A percentile compares a stretch with the other conserved stretches of the same genome.
phyloP scores from a whole-genome alignment of 2,797 vertebrate species.

The Sparidentex hasta region DNA sequence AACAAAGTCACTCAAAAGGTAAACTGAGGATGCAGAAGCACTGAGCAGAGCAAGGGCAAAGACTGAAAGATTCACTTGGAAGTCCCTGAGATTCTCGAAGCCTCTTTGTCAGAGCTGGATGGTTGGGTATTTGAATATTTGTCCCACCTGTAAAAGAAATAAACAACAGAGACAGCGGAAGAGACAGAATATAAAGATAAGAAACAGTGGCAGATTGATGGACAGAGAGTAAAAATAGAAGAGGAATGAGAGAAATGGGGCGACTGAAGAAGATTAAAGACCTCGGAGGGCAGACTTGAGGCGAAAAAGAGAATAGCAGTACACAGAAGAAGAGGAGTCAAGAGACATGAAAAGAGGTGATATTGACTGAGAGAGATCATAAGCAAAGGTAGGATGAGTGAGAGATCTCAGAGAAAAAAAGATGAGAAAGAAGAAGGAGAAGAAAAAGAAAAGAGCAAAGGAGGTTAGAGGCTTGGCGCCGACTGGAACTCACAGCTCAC shows the following conservation, averaged over 20 bases:
- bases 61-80: slow-evolving; percentile 52
- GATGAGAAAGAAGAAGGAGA: slow-evolving; percentile 35
- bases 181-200: slow-evolving; percentile 59
- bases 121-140: slow-evolving; percentile 46
- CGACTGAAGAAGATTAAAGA: slow-evolving; percentile 41
- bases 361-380: slow-evolving; percentile 51
- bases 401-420: slow-evolving; percentile 41
- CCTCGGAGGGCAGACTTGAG: slow-evolving; percentile 9
- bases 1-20: slow-evolving; percentile 50
- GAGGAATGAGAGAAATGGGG: slow-evolving; percentile 27
- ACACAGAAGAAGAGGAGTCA: slow-evolving; percentile 29
- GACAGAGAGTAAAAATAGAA: slow-evolving; percentile 50
- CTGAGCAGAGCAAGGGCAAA: slow-evolving; percentile 72
- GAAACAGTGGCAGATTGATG: slow-evolving; percentile 34
- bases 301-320: slow-evolving; percentile 26
- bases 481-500: slow-evolving; percentile 32
- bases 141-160: slow-evolving; percentile 74
- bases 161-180: slow-evolving; percentile 67
- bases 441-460: slow-evolving; percentile 42
- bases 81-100: slow-evolving; percentile 50
- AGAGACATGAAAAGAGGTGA: slow-evolving; percentile 46
- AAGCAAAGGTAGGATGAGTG: slow-evolving; percentile 31
- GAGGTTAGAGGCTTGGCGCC: slow-evolving; percentile 58
- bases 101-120: slow-evolving; percentile 28
- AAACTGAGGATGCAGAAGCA: slow-evolving; percentile 59